Conservation (phyloP, 1,140 invertebrate genomes). For the Orussus abietinus region DNA sequence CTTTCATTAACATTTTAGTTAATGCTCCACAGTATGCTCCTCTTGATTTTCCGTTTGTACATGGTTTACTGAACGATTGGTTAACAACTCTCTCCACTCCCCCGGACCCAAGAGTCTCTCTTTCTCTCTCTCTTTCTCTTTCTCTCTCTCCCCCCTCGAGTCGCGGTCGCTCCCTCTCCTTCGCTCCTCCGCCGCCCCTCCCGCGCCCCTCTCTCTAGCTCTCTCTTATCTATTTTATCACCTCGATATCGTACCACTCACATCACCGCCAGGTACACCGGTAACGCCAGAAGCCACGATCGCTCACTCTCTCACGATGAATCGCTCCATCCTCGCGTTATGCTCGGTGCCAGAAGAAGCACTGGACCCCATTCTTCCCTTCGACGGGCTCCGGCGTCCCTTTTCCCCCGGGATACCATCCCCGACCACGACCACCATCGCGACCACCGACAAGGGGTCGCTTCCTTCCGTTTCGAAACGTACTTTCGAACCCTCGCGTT, state of each 20-base stretch:
- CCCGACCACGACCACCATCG: too few relatives aligned
- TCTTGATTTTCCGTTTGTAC: slow-evolving; percentile 41
- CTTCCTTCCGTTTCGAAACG: too few relatives aligned
- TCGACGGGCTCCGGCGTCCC: too few relatives aligned
- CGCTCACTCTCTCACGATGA: too few relatives aligned
- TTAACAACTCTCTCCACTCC: slow-evolving; percentile 1
- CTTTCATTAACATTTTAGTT: slow-evolving; percentile 64
- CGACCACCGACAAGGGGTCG: too few relatives aligned
- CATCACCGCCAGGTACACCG: too few relatives aligned
- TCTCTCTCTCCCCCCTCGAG: slow-evolving; percentile 1
- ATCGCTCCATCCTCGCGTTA: too few relatives aligned
- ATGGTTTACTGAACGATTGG: slow-evolving; percentile 15
- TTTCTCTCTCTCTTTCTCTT: slow-evolving; percentile 1
- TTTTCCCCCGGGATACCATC: too few relatives aligned
- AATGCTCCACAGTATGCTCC: slow-evolving; percentile 48
- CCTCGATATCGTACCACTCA: background rate
- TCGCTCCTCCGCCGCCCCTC: slow-evolving; percentile 13
- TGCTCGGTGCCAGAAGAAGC: too few relatives aligned
- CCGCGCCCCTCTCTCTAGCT: slow-evolving; percentile 18
- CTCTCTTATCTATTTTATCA: slow-evolving; percentile 19
- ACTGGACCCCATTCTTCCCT: too few relatives aligned
- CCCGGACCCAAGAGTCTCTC: background rate
- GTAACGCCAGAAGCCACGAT: too few relatives aligned
- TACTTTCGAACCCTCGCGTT: too few relatives aligned
- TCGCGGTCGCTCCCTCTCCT: slow-evolving; percentile 8